phyloP scores from a whole-genome alignment of 2,888 invertebrate genomes.

The Ormyrus pomaceus region DNA sequence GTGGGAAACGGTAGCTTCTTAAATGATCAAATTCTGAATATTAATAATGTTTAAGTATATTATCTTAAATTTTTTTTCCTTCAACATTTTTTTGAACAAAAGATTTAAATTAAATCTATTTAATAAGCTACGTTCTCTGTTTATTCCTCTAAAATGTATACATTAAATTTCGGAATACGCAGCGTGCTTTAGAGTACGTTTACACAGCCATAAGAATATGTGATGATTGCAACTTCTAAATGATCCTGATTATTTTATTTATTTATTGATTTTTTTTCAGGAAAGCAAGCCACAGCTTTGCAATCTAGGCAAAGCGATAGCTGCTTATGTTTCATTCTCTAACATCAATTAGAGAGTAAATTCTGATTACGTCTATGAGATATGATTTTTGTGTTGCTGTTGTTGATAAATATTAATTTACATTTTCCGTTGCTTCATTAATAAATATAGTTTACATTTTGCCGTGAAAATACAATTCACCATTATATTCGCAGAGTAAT shows the following conservation, averaged over 20 bases:
- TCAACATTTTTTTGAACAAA: too few species aligned
- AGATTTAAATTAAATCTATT: conserved; percentile 18
- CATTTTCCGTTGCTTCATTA: conserved; percentile 7
- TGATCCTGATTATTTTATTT: neutral
- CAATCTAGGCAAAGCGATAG: conserved; percentile 47
- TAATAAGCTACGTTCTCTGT: conserved; percentile 14
- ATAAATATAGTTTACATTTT: conserved; percentile 37
- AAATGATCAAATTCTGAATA: conserved; percentile 6
- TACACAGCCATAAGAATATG: conserved; percentile 64
- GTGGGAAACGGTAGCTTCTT: conserved; percentile 3
- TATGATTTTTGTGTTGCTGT: conserved; percentile 27
- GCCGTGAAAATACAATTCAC: conserved; percentile 33
- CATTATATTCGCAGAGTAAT: conserved; percentile 24
- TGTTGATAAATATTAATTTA: conserved; percentile 6
- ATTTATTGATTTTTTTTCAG: conserved; percentile 13
- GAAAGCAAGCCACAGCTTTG: conserved; percentile 47
- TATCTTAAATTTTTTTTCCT: too few species aligned
- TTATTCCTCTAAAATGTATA: conserved; percentile 40
- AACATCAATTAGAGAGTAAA: conserved; percentile 37
- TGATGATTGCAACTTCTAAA: conserved; percentile 47
- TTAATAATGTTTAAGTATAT: neutral
- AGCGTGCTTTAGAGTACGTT: conserved; percentile 61
- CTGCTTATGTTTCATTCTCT: conserved; percentile 40
- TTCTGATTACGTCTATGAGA: conserved; percentile 48
- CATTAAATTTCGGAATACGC: conserved; percentile 33